Percentiles rank a stretch among this genome's conserved stretches.
Evolutionary conservation across 2,888 invertebrate species (phyloP).

Genomic region (Sericinus montela): DNA sequence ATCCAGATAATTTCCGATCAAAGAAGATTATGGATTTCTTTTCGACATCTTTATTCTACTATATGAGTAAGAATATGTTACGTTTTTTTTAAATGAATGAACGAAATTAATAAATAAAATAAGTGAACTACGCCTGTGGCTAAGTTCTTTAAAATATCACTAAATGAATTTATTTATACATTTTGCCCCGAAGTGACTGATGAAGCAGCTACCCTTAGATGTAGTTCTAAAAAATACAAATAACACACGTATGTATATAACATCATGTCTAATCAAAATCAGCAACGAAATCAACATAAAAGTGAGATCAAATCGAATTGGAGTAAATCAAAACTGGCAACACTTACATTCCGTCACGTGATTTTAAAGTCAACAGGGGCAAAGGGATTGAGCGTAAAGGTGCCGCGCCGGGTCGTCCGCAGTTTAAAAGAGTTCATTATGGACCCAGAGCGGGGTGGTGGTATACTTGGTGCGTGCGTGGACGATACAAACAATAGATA

Average conservation of each 20-base stretch:
- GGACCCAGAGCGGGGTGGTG: slow-evolving; percentile 20
- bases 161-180: too few relatives aligned
- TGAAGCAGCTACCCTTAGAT: too few relatives aligned
- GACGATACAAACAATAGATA: slow-evolving; percentile 32
- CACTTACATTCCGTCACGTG: slow-evolving; percentile 21
- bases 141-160: too few relatives aligned
- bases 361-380: slow-evolving; percentile 41
- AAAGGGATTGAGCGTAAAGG: slow-evolving; percentile 36
- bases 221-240: too few relatives aligned
- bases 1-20: too few relatives aligned
- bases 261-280: not conserved
- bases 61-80: too few relatives aligned
- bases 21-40: too few relatives aligned
- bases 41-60: too few relatives aligned
- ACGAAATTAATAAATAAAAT: too few relatives aligned
- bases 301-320: slow-evolving; percentile 4
- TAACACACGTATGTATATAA: not conserved
- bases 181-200: too few relatives aligned
- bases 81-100: too few relatives aligned
- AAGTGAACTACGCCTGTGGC: too few relatives aligned
- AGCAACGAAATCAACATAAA: slow-evolving; percentile 6
- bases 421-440: slow-evolving; percentile 47
- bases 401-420: slow-evolving; percentile 20
- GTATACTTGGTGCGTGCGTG: slow-evolving; percentile 22
- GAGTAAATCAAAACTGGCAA: slow-evolving; percentile 17